phyloP scores from a whole-genome alignment of 2,797 vertebrate genomes.

The Chiroxiphia lanceolata region DNA sequence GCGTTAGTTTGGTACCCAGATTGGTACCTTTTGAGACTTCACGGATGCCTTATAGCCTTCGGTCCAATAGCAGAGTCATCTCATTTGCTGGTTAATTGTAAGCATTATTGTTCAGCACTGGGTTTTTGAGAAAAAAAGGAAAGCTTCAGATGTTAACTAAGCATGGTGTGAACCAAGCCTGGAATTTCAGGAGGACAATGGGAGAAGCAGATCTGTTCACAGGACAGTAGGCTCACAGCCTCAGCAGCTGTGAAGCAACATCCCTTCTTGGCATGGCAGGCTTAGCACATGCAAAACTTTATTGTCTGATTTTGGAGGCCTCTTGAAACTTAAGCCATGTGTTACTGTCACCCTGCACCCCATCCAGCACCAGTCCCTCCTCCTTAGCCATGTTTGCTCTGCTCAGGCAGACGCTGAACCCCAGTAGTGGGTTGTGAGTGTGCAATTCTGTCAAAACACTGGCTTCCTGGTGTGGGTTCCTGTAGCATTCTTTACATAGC shows the following conservation, averaged over 20 bases:
- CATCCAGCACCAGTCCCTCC: accelerated
- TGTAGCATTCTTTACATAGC: not conserved
- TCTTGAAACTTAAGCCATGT: not conserved
- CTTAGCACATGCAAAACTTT: not conserved
- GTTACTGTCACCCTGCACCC: not conserved
- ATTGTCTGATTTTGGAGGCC: not conserved
- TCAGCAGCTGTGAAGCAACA: not conserved
- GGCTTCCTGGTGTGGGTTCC: not conserved
- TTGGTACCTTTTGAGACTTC: not conserved
- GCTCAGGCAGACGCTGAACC: accelerated
- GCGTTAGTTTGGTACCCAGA: not conserved
- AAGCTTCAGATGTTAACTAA: not conserved
- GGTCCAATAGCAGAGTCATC: not conserved
- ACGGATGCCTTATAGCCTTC: not conserved
- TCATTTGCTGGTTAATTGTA: not conserved
- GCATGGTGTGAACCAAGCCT: not conserved
- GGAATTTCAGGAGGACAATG: not conserved
- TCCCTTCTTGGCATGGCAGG: not conserved
- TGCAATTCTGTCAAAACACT: not conserved
- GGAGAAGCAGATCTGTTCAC: not conserved
- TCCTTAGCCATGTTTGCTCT: not conserved
- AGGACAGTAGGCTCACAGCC: not conserved
- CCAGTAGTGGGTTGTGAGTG: accelerated
- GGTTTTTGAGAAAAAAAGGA: accelerated
- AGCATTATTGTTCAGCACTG: not conserved